Percentiles rank a stretch among this genome's conserved stretches.
These are phyloP conservation scores for Gopherus flavomarginatus DNA, from an alignment of 2,113 vertebrate species.

Conservation along the genomic window DNA sequence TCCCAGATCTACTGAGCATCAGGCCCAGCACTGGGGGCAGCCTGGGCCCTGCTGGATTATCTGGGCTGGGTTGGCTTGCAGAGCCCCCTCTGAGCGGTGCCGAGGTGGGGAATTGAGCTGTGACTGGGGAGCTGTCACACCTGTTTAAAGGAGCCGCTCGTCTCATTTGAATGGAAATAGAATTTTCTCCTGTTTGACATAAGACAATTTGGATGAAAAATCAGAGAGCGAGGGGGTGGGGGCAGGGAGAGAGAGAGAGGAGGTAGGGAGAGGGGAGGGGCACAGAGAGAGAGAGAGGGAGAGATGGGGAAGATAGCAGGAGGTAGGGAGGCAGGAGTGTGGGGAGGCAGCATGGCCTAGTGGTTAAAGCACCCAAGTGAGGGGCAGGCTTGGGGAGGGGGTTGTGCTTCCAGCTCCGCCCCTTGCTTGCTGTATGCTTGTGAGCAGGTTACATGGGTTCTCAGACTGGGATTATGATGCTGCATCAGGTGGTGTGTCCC, in stretches of 20 bases:
- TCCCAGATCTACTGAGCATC: neutral
- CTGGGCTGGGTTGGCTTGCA: neutral
- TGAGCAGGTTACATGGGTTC: neutral
- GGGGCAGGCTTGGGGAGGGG: neutral
- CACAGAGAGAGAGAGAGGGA: neutral
- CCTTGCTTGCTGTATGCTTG: neutral
- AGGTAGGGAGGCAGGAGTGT: neutral
- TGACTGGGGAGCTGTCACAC: neutral
- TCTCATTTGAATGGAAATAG: neutral
- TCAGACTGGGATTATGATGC: neutral
- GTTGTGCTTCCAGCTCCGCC: neutral
- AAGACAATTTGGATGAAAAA: neutral
- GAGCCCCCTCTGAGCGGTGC: too few species aligned
- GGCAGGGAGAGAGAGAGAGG: neutral
- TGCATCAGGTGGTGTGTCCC: neutral
- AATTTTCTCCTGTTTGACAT: neutral
- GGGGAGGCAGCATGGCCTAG: neutral
- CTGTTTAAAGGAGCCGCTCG: neutral
- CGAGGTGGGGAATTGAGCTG: neutral
- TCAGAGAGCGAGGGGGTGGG: neutral
- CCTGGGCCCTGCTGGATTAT: neutral
- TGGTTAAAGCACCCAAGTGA: neutral
- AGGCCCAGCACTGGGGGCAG: neutral
- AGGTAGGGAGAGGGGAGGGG: neutral
- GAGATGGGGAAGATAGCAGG: neutral